phyloP scores from a whole-genome alignment of 2,797 vertebrate genomes.

The Amblyraja radiata region DNA sequence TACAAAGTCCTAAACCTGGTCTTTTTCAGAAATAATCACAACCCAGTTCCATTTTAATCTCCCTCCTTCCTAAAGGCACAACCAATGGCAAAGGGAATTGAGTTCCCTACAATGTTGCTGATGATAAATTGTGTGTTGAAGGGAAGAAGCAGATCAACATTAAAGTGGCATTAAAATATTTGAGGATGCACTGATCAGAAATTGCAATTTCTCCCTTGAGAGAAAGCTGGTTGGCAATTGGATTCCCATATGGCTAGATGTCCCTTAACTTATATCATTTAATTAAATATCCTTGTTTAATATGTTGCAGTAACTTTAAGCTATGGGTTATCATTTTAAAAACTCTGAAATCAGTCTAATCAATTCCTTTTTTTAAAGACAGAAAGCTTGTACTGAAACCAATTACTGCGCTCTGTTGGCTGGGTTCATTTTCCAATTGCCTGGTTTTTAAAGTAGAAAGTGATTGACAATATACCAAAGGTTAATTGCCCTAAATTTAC shows the following conservation, averaged over 20 bases:
- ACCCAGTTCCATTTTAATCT: background rate
- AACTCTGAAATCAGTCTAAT: conserved; percentile 14
- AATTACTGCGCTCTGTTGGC: conserved; percentile 19
- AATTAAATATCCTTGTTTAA: conserved; percentile 10
- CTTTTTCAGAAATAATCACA: background rate
- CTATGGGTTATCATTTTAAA: background rate
- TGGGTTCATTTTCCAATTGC: conserved; percentile 33
- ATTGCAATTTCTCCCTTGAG: background rate
- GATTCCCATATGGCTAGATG: background rate
- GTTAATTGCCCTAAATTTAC: conserved; percentile 36
- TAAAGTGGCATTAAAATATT: background rate
- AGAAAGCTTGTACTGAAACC: conserved; percentile 1
- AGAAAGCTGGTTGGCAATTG: background rate
- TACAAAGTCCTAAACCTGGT: background rate
- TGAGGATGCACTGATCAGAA: background rate
- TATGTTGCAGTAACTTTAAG: background rate
- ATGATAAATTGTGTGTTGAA: background rate
- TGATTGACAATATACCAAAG: conserved; percentile 37
- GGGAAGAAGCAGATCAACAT: background rate
- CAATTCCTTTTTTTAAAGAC: conserved; percentile 12
- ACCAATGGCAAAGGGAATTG: background rate
- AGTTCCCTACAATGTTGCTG: background rate
- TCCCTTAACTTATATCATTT: background rate
- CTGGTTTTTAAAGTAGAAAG: conserved; percentile 34
- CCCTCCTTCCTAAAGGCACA: background rate